phyloP scores from a whole-genome alignment of 2,113 vertebrate genomes.

The Silurus glanis region DNA sequence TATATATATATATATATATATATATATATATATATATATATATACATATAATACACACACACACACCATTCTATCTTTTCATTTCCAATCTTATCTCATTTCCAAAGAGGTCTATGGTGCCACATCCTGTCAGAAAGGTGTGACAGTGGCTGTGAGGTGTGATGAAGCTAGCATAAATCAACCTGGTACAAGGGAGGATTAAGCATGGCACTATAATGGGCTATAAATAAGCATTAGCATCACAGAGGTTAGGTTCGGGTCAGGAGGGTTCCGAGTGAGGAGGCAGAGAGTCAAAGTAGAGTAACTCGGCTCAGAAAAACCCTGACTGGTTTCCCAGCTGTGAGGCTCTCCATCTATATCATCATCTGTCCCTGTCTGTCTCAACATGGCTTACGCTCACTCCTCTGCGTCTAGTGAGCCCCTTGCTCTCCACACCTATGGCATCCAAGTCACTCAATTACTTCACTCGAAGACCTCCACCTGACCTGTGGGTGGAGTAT shows the following conservation, averaged over 20 bases:
- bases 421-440: constrained; percentile 3
- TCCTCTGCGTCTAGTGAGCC: background rate
- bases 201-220: constrained; percentile 54
- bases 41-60: too few relatives aligned
- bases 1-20: too few relatives aligned
- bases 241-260: constrained; percentile 56
- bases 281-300: constrained; percentile 38
- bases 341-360: constrained; percentile 19
- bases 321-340: constrained; percentile 60
- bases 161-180: constrained; percentile 52
- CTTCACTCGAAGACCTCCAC: background rate
- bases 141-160: constrained; percentile 47
- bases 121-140: constrained; percentile 27
- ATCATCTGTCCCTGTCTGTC: constrained; percentile 58
- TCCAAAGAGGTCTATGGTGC: background rate
- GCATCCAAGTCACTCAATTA: background rate
- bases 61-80: too few relatives aligned
- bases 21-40: too few relatives aligned
- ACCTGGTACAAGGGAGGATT: constrained; percentile 39
- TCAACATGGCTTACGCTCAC: constrained; percentile 28
- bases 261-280: constrained; percentile 48
- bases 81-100: too few relatives aligned
- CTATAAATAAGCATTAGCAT: constrained; percentile 58
- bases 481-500: background rate
- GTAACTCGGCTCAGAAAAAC: constrained; percentile 36